Base-by-base conservation (phyloP, 1,140 invertebrate species). In the Drosophila nigromelanica region DNA sequence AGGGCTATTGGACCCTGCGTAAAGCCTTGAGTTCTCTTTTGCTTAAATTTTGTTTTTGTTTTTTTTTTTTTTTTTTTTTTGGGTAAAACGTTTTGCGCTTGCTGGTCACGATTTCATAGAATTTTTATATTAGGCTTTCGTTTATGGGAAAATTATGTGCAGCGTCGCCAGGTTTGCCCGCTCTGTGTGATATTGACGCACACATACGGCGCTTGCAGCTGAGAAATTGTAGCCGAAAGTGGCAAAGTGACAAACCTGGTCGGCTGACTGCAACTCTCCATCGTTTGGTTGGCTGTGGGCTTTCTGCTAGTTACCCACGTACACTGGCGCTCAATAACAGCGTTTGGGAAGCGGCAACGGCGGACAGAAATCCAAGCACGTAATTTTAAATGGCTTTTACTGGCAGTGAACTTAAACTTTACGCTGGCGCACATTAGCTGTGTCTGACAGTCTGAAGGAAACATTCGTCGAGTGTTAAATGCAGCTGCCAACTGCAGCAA, bases 381-480 rank as follows among this genome's bases (percentile, higher is more conserved):
- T 87, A 87, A 73, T 87, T 89, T 87, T 89, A 87, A 87, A 87
- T 87, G 82, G 83, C 83, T 87, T 87, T 87, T 87, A 87, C 83
- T 87, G 82, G 83, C 82, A 87, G 83, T 87, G 78, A 87, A 82
- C 83, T 87, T 89, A 87, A 89, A 87, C 75, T 87, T 87, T 76
- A 80, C 72, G 78, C 69, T 74, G 69, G 76, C 62, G 73, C 69
- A 80, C 82, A 82, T 82, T 87, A 89, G 79, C 83, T 85, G 80
- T 58, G 59, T 58, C 63, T 80, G 80, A 79, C 80, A 78, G 71
- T 76, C 64, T 75, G 80, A 69, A 40, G 52, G 33, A 61, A 74
- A 61, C 40, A 48, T 52, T 55, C 43, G 39, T 48, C 51, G 78
- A 82, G 82, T 87, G 78, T 87, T 87, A 87, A 87, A 87, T 87